Percentiles rank a stretch among this genome's conserved stretches.
Conservation (phyloP, 2,113 vertebrate species). For the Steatornis caripensis region DNA sequence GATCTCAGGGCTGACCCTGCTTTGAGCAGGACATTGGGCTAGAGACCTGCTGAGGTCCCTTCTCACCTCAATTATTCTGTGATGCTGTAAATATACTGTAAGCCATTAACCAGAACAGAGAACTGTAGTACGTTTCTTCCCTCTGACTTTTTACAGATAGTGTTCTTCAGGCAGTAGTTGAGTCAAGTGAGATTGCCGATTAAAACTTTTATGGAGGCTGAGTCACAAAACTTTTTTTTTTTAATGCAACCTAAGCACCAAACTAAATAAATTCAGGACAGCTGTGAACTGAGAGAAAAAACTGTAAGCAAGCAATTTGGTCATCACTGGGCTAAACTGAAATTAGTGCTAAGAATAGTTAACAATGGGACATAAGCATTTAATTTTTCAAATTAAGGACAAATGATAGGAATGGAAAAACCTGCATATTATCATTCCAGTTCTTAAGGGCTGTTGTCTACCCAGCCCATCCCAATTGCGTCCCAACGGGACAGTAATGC, state of each 20-base stretch:
- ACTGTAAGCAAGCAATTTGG: not conserved
- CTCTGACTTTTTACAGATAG: not conserved
- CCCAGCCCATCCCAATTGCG: constrained; percentile 28
- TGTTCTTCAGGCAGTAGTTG: not conserved
- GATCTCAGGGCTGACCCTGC: not conserved
- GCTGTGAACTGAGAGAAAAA: not conserved
- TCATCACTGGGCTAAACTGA: not conserved
- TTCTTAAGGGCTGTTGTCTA: constrained; percentile 32
- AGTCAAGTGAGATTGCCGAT: not conserved
- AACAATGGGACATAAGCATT: constrained; percentile 18
- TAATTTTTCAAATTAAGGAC: constrained; percentile 45
- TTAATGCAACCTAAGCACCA: not conserved
- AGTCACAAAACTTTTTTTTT: not conserved
- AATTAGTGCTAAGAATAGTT: constrained; percentile 28
- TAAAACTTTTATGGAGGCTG: not conserved
- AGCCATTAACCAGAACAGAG: not conserved
- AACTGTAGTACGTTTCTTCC: not conserved
- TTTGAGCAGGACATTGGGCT: not conserved
- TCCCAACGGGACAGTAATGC: constrained; percentile 17
- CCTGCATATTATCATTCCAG: constrained; percentile 12
- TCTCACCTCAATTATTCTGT: not conserved
- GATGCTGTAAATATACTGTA: not conserved
- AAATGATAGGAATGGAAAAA: constrained; percentile 50
- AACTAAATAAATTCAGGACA: constrained; percentile 6
- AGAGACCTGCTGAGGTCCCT: not conserved